phyloP scores from a whole-genome alignment of 2,888 invertebrate genomes.

The Operophtera brumata region DNA sequence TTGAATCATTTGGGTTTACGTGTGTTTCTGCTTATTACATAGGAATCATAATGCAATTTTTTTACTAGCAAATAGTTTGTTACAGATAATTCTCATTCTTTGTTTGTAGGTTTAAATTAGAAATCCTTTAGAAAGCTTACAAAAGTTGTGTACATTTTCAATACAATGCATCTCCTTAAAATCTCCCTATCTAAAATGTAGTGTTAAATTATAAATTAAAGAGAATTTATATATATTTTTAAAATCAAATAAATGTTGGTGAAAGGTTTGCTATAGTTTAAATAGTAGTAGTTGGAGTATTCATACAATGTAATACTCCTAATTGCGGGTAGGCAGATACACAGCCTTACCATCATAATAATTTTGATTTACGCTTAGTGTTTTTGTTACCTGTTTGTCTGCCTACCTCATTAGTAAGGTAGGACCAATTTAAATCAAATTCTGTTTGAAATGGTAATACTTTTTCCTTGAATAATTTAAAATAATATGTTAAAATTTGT shows the following conservation, averaged over 20 bases:
- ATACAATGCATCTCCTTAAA: constrained; percentile 9
- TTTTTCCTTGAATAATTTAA: constrained; percentile 49
- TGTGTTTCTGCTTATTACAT: background rate
- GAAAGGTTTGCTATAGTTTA: constrained; percentile 30
- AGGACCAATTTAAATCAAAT: constrained; percentile 70
- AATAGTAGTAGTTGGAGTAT: constrained; percentile 24
- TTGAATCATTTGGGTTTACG: constrained; percentile 1
- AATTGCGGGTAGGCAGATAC: constrained; percentile 21
- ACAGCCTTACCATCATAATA: constrained; percentile 18
- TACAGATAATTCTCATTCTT: constrained; percentile 3
- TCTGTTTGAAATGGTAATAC: constrained; percentile 55
- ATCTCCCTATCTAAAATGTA: constrained; percentile 16
- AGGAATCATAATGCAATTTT: constrained; percentile 5
- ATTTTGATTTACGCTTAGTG: constrained; percentile 14
- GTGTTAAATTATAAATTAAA: constrained; percentile 12
- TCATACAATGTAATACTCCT: constrained; percentile 35
- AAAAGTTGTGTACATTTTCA: constrained; percentile 6
- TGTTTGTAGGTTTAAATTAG: background rate
- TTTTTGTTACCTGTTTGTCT: constrained; percentile 22
- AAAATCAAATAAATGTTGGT: constrained; percentile 34
- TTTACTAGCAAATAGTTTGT: background rate
- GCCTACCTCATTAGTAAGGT: constrained; percentile 52
- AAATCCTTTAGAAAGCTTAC: background rate
- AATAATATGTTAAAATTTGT: constrained; percentile 72
- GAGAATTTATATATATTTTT: constrained; percentile 32